Base-by-base conservation (phyloP, 2,797 vertebrate genomes). In the Darevskia nairensis region DNA sequence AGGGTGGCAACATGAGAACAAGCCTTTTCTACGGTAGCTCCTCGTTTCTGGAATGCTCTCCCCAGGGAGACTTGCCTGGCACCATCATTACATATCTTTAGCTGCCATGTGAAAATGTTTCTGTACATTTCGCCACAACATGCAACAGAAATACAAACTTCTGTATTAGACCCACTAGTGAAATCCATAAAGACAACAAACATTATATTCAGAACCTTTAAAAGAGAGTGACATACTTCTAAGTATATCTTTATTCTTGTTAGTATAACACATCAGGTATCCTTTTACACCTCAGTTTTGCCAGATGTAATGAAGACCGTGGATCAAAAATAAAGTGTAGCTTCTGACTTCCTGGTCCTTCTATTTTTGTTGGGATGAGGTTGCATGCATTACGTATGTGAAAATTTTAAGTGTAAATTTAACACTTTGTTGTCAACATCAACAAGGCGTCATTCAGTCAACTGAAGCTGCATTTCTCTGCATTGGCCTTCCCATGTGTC, bases 361-460 rank as follows among this genome's bases (percentile, higher is more conserved):
- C 79, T 89, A 29, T 79, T 85, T 4, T 46, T 84, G 23, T 77
- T 93, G 61, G 86, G 86, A 74, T 83, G 80, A 87, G 88, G 59
- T n/a, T 76, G 9, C 23, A 7, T 81, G 79, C 21, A 68, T 71
- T 41, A 46, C 8, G 15, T 39, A 35, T 29, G 3, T 7, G 29
- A 61, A 25, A 5, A 32, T 8, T 79, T 29, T 13, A 72, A 25
- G 50, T 41, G 66, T n/a, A 1, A 25, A 83, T 72, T 21, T 19
- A 5, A 2, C 6, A 44, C 71, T 68, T 69, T 82, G 68, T 32
- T 80, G 39, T 41, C 19, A 50, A 6, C 25, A 9, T 7, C 27
- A 59, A 2, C 15, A 68, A 27, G 69, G 7, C 0, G 3, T 55
- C 84, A 76, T 17, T 86, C 2, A 27, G 0, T 19, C 2, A 55